phyloP scores from a whole-genome alignment of 92 coral and sea anemone species.

The Bergia sp. region DNA sequence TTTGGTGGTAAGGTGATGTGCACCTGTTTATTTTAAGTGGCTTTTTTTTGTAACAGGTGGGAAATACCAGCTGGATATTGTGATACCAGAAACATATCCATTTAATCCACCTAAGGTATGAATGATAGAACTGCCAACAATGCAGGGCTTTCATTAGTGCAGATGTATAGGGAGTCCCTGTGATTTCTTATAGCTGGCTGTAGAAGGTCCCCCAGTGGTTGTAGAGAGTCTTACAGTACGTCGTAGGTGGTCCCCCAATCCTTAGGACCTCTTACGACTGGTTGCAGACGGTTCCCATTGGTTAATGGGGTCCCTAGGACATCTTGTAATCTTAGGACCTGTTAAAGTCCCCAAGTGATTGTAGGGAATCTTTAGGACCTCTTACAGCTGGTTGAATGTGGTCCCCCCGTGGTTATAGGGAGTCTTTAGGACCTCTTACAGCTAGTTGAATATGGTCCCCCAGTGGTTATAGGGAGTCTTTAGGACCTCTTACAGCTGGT shows the following conservation, averaged over 20 bases:
- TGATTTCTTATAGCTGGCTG: neutral
- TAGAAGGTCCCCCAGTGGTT: neutral
- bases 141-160: neutral
- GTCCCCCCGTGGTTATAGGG: neutral
- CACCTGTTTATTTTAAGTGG: neutral
- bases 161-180: neutral
- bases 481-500: neutral
- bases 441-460: neutral
- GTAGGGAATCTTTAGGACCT: too few relatives aligned
- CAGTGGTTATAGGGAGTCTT: neutral
- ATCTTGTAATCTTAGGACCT: too few relatives aligned
- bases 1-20: neutral
- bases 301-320: too few relatives aligned
- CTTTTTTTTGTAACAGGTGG: slow-evolving; percentile 72
- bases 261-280: neutral
- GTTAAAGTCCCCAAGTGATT: too few relatives aligned
- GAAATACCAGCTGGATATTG: slow-evolving; percentile 79
- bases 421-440: neutral
- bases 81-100: slow-evolving; percentile 97
- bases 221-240: neutral
- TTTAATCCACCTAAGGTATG: slow-evolving; percentile 97
- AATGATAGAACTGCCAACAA: neutral
- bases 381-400: too few relatives aligned
- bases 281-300: neutral
- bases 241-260: neutral